Conservation (phyloP, 53 echinoderm and acorn worm genomes). For the Zoroaster sp. region DNA sequence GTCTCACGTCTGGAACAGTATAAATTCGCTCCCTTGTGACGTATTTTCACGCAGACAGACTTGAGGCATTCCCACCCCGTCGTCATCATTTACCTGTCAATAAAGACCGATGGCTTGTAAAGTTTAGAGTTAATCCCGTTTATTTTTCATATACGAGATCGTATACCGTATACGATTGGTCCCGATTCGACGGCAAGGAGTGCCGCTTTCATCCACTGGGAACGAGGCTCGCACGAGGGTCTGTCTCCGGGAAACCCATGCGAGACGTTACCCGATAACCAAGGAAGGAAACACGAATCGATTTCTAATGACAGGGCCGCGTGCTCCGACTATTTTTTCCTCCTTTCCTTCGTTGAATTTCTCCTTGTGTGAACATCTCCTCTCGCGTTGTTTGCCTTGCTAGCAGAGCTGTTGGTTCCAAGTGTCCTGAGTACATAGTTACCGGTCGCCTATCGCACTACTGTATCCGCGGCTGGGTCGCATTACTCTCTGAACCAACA, state of each 20-base stretch:
- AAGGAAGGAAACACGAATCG: slow-evolving; percentile 56
- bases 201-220: slow-evolving; percentile 18
- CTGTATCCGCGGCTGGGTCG: slow-evolving; percentile 25
- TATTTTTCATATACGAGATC: neutral
- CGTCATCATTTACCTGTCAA: neutral
- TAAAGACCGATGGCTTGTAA: neutral
- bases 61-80: neutral
- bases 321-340: slow-evolving; percentile 9
- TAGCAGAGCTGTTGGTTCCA: slow-evolving; percentile 31
- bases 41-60: neutral
- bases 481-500: slow-evolving; percentile 48
- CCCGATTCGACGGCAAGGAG: neutral
- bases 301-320: slow-evolving; percentile 49
- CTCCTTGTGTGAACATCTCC: neutral
- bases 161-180: neutral
- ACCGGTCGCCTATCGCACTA: slow-evolving; percentile 33
- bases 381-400: slow-evolving; percentile 40
- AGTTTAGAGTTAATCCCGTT: neutral
- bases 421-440: slow-evolving; percentile 53
- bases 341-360: neutral
- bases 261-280: slow-evolving; percentile 52
- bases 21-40: neutral
- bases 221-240: neutral
- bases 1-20: neutral
- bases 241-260: neutral